Evolutionary conservation across 2,113 vertebrate species (phyloP).

Genomic region (Phocoena phocoena): DNA sequence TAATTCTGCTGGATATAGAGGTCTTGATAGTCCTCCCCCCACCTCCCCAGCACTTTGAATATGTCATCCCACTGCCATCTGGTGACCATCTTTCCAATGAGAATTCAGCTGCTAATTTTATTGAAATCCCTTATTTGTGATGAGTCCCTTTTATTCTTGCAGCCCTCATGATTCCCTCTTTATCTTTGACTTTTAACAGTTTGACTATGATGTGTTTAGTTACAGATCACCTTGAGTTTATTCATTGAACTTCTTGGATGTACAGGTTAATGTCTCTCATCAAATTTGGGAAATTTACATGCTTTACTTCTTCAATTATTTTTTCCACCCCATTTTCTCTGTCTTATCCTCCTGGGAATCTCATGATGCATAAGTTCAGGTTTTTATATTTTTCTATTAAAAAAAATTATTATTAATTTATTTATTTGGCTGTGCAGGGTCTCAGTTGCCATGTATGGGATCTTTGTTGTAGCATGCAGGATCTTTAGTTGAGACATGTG

Average conservation of each 20-base stretch:
- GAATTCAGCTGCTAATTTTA: not conserved
- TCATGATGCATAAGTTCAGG: not conserved
- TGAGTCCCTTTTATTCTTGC: not conserved
- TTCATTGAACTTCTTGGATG: too few species aligned
- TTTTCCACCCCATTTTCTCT: not conserved
- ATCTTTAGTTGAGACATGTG: too few species aligned
- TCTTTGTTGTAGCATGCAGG: too few species aligned
- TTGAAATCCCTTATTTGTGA: not conserved
- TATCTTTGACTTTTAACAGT: not conserved
- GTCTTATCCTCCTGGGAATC: not conserved
- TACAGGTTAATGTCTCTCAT: not conserved
- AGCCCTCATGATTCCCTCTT: not conserved
- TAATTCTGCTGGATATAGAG: not conserved
- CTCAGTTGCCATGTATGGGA: too few species aligned
- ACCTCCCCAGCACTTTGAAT: not conserved
- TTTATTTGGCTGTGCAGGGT: too few species aligned
- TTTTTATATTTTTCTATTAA: too few species aligned
- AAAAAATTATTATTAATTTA: too few species aligned
- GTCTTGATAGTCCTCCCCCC: not conserved
- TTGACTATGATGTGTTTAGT: not conserved
- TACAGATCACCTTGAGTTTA: too few species aligned
- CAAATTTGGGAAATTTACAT: not conserved
- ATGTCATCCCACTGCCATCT: not conserved
- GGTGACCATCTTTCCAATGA: not conserved
- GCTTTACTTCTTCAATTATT: not conserved